Base-by-base conservation (phyloP, 1,140 invertebrate species). In the Ceratina calcarata region DNA sequence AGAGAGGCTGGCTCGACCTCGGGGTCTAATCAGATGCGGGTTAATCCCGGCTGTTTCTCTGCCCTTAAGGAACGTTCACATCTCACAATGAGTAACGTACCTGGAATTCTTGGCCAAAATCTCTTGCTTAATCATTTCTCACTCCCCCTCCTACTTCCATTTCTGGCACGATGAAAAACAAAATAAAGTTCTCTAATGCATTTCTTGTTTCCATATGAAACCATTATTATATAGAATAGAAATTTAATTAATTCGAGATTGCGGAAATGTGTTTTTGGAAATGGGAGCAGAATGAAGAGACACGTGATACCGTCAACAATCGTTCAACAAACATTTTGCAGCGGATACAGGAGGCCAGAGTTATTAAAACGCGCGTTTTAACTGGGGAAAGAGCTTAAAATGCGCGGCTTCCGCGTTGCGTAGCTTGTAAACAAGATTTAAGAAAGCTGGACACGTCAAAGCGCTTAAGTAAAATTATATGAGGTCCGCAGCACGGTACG, bases 21-120 rank as follows among this genome's bases (percentile, higher is more conserved):
- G 73, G 68, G 27, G 71, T 76, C 79, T 87, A 88, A 88, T 88
- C 87, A 84, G 84, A 86, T 88, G 80, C 84, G 78, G 84, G 84
- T 87, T 86, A 88, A 82, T 83, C 80, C 84, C 73, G 60, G 78
- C 66, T 82, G 79, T 82, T 75, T 62, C 51, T 58, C 22, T 71
- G 73, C 60, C 62, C 64, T 82, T 78, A 72, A 78, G 77, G 60
- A 15, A 58, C 71, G n/a, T 65, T 13, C 83, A 83, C 76, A 83
- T 71, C 62, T 57, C n/a, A n/a, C n/a, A n/a, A n/a, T n/a, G 37
- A 45, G 10, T 7, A 45, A 8, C 37, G 37, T 45, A 10, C 10
- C 6, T 45, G 6, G 37, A 45, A 32, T 32, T 32, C 27, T 32
- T 1, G 27, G 27, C 2, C 4, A 32, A 32, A 32, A 32, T 32